These are phyloP conservation scores for Eupeodes latifasciatus DNA, from an alignment of 2,888 invertebrate species.

Conservation along the genomic window DNA sequence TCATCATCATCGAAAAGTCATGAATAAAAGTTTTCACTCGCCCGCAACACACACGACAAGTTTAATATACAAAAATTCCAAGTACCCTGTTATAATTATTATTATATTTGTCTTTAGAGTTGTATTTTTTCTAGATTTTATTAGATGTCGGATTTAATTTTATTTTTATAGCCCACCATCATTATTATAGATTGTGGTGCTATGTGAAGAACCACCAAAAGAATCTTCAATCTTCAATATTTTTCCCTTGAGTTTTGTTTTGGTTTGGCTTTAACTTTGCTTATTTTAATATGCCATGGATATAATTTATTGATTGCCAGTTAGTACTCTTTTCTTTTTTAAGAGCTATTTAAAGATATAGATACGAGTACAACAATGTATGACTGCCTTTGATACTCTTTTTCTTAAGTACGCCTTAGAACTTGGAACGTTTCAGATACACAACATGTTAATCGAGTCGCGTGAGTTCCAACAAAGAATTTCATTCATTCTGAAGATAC, in stretches of 20 bases:
- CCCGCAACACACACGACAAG: neutral
- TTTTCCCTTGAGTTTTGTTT: neutral
- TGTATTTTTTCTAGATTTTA: neutral
- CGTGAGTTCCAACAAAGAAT: conserved; percentile 54
- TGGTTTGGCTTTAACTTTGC: neutral
- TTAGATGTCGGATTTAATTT: conserved; percentile 13
- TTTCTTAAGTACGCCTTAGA: conserved; percentile 34
- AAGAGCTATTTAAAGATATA: conserved; percentile 5
- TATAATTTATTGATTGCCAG: conserved; percentile 43
- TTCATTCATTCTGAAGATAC: conserved; percentile 54
- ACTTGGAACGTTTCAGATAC: conserved; percentile 5
- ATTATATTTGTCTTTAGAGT: conserved; percentile 14
- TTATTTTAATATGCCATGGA: neutral
- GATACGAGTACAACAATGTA: conserved; percentile 8
- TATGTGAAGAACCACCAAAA: neutral
- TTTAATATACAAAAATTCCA: neutral
- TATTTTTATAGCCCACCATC: conserved; percentile 34
- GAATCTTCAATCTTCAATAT: neutral
- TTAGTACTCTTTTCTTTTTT: neutral
- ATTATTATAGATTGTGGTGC: conserved; percentile 2
- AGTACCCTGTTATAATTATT: conserved; percentile 13
- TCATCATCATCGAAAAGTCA: neutral
- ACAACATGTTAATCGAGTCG: conserved; percentile 59
- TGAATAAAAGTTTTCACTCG: conserved; percentile 23
- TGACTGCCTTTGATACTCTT: neutral